Base-by-base conservation (phyloP, 2,888 invertebrate genomes). In the Eristalis arbustorum region DNA sequence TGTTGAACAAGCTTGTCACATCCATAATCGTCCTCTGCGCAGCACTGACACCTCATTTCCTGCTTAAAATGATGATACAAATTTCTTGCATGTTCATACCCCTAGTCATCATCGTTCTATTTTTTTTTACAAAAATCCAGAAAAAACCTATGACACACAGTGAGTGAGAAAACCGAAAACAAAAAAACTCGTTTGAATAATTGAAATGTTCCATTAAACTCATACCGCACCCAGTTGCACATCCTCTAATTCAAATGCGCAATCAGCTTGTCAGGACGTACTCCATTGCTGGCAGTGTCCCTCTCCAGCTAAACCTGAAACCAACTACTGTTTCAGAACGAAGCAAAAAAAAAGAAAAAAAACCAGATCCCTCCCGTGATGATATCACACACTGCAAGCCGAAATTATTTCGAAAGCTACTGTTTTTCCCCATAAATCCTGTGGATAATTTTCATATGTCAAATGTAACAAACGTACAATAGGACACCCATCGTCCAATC, bases 361-460 rank as follows among this genome's bases (percentile, higher is more conserved):
- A 72, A 81, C 76, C 75, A 62, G 23, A 18, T 6, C 22, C 25
- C 11, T 11, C 18, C n/a, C 59, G 40, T 61, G 2, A 66, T 56
- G 37, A 62, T 68, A 73, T 69, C 78, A 63, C 42, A 64, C 62
- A 67, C 11, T 67, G 37, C 62, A 78, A 87, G 71, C 25, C 68
- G 23, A 28, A 59, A 23, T 59, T 59, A 59, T 69, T 34, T 49
- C 31, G 71, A 82, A 87, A 75, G 78, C 87, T 83, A 72, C 78
- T 63, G 64, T 62, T 66, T 83, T 78, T 78, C 61, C 42, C 69
- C 87, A 83, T 87, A 87, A 87, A 83, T 87, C 78, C 83, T 75
- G 68, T 63, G 69, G 74, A 87, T 87, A 83, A 87, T 87, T 87
- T 87, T 87, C 87, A 87, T 79, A 75, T 75, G 87, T 87, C 87